Evolutionary conservation across 2,888 invertebrate genomes (phyloP).

Genomic region (Epirrhoe tristata): DNA sequence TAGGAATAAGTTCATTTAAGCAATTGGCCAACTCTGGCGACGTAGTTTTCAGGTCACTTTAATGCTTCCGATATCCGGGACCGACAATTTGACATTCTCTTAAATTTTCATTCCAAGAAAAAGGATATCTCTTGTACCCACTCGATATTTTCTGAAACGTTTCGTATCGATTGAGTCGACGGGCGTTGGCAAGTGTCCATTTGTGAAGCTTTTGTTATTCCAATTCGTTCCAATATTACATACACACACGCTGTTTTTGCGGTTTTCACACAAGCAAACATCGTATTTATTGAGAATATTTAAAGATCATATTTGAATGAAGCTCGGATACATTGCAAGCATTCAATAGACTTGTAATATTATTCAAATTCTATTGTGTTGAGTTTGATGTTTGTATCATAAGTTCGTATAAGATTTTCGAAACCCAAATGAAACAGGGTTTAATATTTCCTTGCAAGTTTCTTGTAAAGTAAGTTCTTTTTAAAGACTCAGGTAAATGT

Average conservation of each 20-base stretch:
- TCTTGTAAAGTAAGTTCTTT: background rate
- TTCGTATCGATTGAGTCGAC: constrained; percentile 61
- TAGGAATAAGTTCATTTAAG: too few species aligned
- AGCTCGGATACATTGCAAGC: constrained; percentile 10
- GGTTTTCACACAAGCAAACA: constrained; percentile 26
- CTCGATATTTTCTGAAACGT: constrained; percentile 54
- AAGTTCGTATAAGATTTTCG: background rate
- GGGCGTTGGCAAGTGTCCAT: constrained; percentile 68
- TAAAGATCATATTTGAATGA: constrained; percentile 24
- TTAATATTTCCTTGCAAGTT: background rate
- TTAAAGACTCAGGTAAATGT: constrained; percentile 10
- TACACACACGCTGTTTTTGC: constrained; percentile 34
- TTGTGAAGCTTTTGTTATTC: constrained; percentile 64
- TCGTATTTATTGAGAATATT: constrained; percentile 14
- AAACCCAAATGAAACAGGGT: background rate
- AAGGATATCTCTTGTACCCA: constrained; percentile 17
- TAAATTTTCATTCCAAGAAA: background rate
- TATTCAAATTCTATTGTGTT: background rate
- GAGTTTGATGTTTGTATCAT: background rate
- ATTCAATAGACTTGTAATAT: constrained; percentile 21
- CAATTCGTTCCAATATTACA: constrained; percentile 56
- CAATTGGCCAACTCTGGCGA: too few species aligned
- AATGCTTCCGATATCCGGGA: too few species aligned
- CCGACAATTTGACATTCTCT: too few species aligned
- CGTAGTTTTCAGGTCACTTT: too few species aligned